These are phyloP conservation scores for Synergus japonicus DNA, from an alignment of 2,888 invertebrate genomes.

Conservation along the genomic window DNA sequence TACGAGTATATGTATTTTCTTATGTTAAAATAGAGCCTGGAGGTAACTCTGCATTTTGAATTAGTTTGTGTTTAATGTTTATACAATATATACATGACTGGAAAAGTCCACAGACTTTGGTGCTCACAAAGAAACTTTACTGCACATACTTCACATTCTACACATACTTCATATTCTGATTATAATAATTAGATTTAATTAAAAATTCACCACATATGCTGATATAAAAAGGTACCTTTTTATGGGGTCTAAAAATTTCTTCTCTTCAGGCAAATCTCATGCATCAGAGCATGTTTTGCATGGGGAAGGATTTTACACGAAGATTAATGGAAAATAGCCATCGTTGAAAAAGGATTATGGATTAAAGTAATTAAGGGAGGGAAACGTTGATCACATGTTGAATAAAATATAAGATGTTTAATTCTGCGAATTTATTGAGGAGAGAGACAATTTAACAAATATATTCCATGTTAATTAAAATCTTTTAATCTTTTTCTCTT, in stretches of 20 bases:
- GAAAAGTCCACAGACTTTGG: slow-evolving; percentile 1
- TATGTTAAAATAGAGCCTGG: slow-evolving; percentile 14
- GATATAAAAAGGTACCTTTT: neutral
- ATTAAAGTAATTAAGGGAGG: neutral
- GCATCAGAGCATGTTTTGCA: neutral
- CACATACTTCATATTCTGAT: slow-evolving; percentile 13
- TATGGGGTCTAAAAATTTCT: neutral
- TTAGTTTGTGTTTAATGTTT: slow-evolving; percentile 20
- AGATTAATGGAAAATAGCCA: neutral
- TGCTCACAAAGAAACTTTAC: slow-evolving; percentile 5
- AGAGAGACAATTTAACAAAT: neutral
- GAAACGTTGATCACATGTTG: neutral
- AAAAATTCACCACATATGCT: neutral
- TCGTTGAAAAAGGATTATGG: neutral
- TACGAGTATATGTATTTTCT: neutral
- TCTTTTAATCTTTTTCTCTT: neutral
- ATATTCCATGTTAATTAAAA: neutral
- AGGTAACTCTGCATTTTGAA: slow-evolving; percentile 9
- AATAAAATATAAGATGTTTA: neutral
- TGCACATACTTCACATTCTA: slow-evolving; percentile 16
- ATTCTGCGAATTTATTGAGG: neutral
- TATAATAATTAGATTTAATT: slow-evolving; percentile 8
- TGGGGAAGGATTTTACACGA: neutral
- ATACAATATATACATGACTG: too few species aligned
- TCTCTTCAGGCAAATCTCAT: neutral